Evolutionary conservation across 2,888 invertebrate genomes (phyloP).

Genomic region (Hyposoter didymator): DNA sequence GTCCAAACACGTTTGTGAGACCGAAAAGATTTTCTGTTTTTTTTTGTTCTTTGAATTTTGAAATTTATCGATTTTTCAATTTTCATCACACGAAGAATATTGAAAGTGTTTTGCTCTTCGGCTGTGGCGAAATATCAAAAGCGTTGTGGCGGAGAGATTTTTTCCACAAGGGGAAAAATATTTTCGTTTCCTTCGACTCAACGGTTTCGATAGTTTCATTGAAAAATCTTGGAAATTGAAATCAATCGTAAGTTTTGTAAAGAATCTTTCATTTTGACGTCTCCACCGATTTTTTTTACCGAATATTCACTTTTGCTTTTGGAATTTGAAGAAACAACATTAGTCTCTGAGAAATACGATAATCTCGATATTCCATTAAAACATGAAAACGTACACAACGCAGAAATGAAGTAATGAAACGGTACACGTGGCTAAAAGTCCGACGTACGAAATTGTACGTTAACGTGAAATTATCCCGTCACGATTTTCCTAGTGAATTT

Average conservation of each 20-base stretch:
- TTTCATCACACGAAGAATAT: background rate
- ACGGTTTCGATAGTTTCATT: background rate
- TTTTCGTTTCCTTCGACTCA: background rate
- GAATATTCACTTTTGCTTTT: too few species aligned
- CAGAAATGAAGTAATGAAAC: conserved; percentile 1
- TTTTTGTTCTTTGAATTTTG: background rate
- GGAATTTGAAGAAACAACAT: too few species aligned
- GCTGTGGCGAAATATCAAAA: background rate
- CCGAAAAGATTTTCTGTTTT: background rate
- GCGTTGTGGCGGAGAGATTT: background rate
- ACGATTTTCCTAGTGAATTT: conserved; percentile 4
- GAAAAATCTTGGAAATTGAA: background rate
- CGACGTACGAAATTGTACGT: conserved; percentile 1
- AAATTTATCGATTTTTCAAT: background rate
- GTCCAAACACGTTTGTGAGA: conserved; percentile 14
- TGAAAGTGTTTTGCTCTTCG: background rate
- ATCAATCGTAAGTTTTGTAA: background rate
- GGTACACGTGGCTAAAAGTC: background rate
- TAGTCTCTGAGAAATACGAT: background rate
- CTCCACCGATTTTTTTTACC: too few species aligned
- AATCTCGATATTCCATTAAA: background rate
- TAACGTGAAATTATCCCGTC: conserved; percentile 9
- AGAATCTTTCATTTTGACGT: background rate
- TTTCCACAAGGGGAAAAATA: background rate
- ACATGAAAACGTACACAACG: background rate